Base-by-base conservation (phyloP, 2,797 vertebrate genomes). In the Tapirus indicus region DNA sequence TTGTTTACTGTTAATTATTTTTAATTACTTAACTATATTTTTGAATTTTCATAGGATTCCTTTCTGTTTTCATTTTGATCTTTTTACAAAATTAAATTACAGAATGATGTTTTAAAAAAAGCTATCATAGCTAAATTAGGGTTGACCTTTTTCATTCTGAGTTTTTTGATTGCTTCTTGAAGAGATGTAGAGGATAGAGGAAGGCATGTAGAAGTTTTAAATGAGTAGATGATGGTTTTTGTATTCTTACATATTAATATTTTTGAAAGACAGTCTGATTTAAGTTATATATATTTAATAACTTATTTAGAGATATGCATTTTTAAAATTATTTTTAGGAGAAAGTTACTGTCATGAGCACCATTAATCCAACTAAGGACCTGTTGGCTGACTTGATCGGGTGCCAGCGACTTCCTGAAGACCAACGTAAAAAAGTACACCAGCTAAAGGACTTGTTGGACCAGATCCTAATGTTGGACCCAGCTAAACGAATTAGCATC, bases 291-390 rank as follows among this genome's bases (percentile, higher is more conserved):
- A 47, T 83, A 38, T 77, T 77, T 85, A 94, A 79, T 97, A 71
- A 95, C 74, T 95, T 90, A 97, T 80, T 97, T 96, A 97, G 95
- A 97, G 92, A 88, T 88, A 83, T 41, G 72, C 98, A 90, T 4
- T 98, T 98, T 98, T 82, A 94, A 97, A 92, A 97, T 98, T 98
- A 89, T 98, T 68, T 99, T 98, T 98, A 95, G 99, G 99, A 99
- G 98, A 99, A 99, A 98, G 99, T 99, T 98, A 99, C 99, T 6
- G 99, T 99, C 97, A 99, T 99, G 99, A 99, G 99, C 99, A 99
- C 99, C 99, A 99, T 99, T 99, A 99, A 99, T 99, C 99, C 99
- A 98, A 99, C 99, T 98, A 99, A 99, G 99, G 99, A 99, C 99
- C 99, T 99, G 56, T 99, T 99, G 98, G 98, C 99, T 54, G 99